Percentiles rank a stretch among this genome's conserved stretches.
Conservation (phyloP, 2,888 invertebrate species). For the Neria commutata region DNA sequence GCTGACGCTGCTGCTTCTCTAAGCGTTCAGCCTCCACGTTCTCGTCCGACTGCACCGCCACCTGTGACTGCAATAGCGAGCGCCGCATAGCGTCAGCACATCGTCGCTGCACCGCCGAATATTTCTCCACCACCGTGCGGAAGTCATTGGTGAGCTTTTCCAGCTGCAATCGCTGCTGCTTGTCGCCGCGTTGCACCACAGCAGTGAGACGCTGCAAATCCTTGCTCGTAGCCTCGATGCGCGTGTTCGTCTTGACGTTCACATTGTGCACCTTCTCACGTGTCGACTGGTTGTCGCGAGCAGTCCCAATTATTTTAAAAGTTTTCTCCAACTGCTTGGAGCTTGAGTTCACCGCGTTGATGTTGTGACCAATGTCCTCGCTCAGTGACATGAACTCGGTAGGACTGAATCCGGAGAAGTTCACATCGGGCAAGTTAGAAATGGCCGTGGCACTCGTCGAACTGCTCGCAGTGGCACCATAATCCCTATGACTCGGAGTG, state of each 20-base stretch:
- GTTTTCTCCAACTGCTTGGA: slow-evolving; percentile 75
- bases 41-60: slow-evolving; percentile 39
- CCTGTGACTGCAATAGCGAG: slow-evolving; percentile 43
- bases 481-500: slow-evolving; percentile 41
- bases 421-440: slow-evolving; percentile 68
- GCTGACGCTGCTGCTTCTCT: slow-evolving; percentile 56
- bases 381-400: slow-evolving; percentile 79
- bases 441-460: slow-evolving; percentile 41
- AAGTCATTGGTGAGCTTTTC: slow-evolving; percentile 85
- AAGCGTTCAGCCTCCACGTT: slow-evolving; percentile 48
- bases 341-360: slow-evolving; percentile 77
- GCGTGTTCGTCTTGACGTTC: slow-evolving; percentile 76
- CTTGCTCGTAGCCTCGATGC: slow-evolving; percentile 74
- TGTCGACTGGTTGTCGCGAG: slow-evolving; percentile 72
- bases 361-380: slow-evolving; percentile 81
- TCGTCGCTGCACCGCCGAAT: slow-evolving; percentile 78
- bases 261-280: slow-evolving; percentile 74
- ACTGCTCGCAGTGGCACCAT: slow-evolving; percentile 50
- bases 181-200: slow-evolving; percentile 74
- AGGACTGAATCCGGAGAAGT: slow-evolving; percentile 73
- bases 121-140: slow-evolving; percentile 77
- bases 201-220: slow-evolving; percentile 75
- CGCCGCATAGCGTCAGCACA: slow-evolving; percentile 74
- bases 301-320: slow-evolving; percentile 76
- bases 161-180: slow-evolving; percentile 81